phyloP scores from a whole-genome alignment of 2,113 vertebrate species.

The Eublepharis macularius region DNA sequence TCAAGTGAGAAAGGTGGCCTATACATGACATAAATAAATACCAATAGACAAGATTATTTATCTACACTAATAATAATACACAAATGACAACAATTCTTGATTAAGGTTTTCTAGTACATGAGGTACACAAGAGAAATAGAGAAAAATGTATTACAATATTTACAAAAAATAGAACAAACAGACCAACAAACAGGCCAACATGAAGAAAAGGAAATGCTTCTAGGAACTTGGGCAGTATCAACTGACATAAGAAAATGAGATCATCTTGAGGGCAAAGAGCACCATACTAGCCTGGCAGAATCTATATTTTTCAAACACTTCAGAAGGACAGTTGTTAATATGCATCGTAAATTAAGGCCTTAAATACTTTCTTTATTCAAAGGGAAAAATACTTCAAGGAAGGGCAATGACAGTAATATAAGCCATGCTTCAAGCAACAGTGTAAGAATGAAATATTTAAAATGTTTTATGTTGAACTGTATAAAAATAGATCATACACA shows the following conservation, averaged over 20 bases:
- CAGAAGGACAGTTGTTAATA: background rate
- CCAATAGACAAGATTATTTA: too few species aligned
- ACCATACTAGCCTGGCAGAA: background rate
- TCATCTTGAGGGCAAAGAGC: background rate
- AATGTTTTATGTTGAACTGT: too few species aligned
- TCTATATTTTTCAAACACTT: background rate
- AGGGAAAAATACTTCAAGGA: background rate
- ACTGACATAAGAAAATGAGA: background rate
- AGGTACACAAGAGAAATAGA: background rate
- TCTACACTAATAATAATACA: too few species aligned
- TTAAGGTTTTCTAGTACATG: background rate
- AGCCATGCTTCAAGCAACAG: background rate
- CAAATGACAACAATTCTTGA: background rate
- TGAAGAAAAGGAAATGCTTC: background rate
- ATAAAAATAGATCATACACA: background rate
- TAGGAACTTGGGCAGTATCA: background rate
- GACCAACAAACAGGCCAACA: background rate
- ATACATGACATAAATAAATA: too few species aligned
- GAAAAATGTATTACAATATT: background rate
- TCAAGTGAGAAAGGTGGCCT: too few species aligned
- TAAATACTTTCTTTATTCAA: background rate
- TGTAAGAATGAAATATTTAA: background rate
- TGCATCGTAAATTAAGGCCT: background rate
- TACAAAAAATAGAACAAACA: background rate
- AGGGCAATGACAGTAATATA: background rate